phyloP scores from a whole-genome alignment of 2,113 vertebrate genomes.

The Perca schrenkii region DNA sequence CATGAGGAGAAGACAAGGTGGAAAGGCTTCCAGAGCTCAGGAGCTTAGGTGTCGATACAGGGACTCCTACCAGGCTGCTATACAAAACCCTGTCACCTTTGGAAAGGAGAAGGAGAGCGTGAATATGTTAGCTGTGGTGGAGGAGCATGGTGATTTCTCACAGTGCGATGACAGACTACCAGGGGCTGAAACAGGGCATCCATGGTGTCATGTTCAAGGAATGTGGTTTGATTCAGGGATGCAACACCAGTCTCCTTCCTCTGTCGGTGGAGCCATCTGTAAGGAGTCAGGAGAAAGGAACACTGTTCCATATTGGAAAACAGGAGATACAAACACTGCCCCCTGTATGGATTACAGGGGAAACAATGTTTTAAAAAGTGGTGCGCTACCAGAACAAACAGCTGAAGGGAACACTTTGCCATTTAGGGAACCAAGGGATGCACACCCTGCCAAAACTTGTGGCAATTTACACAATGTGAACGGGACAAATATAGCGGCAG shows the following conservation, averaged over 20 bases:
- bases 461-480: slow-evolving; percentile 35
- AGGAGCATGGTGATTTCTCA: slow-evolving; percentile 68
- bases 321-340: slow-evolving; percentile 32
- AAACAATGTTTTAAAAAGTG: neutral
- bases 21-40: slow-evolving; percentile 60
- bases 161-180: slow-evolving; percentile 24
- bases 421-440: slow-evolving; percentile 38
- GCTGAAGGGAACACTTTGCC: slow-evolving; percentile 33
- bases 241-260: slow-evolving; percentile 21
- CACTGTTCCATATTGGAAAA: slow-evolving; percentile 54
- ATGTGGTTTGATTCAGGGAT: slow-evolving; percentile 27
- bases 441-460: slow-evolving; percentile 13
- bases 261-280: slow-evolving; percentile 47
- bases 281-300: slow-evolving; percentile 71
- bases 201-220: slow-evolving; percentile 38
- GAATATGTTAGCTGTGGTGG: slow-evolving; percentile 74
- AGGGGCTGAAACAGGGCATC: slow-evolving; percentile 28
- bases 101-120: slow-evolving; percentile 53
- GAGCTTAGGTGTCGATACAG: slow-evolving; percentile 81
- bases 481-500: slow-evolving; percentile 19
- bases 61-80: slow-evolving; percentile 84
- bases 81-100: slow-evolving; percentile 80
- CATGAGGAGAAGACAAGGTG: slow-evolving; percentile 79
- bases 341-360: slow-evolving; percentile 38
- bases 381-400: slow-evolving; percentile 11